Evolutionary conservation across 2,888 invertebrate genomes (phyloP).

Genomic region (Tribolium freemani): DNA sequence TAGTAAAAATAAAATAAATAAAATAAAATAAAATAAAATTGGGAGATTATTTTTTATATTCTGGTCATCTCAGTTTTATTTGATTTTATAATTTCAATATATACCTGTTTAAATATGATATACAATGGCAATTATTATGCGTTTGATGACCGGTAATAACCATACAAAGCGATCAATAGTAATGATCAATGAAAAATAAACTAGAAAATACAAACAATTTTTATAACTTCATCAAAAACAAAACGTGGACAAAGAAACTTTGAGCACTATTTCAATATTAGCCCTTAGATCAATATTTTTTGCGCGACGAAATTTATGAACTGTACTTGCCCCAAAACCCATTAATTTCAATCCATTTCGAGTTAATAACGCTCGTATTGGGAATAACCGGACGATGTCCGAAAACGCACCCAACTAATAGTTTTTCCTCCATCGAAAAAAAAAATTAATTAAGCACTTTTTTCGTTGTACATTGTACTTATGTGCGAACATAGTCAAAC

Average conservation of each 20-base stretch:
- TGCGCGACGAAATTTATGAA: background rate
- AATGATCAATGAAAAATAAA: too few species aligned
- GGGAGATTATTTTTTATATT: too few species aligned
- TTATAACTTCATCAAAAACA: background rate
- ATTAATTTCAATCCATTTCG: background rate
- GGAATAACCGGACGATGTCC: too few species aligned
- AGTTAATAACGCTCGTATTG: background rate
- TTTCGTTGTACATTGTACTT: background rate
- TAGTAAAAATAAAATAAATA: too few species aligned
- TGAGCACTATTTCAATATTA: background rate
- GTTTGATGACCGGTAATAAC: too few species aligned
- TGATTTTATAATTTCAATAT: too few species aligned
- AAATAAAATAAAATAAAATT: too few species aligned
- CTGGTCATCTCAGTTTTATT: too few species aligned
- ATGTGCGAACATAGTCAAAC: background rate
- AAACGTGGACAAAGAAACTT: background rate
- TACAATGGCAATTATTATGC: too few species aligned
- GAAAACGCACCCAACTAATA: background rate
- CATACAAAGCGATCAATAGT: too few species aligned
- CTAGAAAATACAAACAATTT: too few species aligned
- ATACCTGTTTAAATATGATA: too few species aligned
- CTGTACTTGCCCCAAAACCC: background rate
- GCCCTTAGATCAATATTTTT: background rate
- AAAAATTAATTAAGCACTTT: background rate
- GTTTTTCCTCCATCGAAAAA: background rate